Percentiles rank a stretch among this genome's conserved stretches.
Evolutionary conservation across 1,140 invertebrate species (phyloP).

Genomic region (Drosophila arizonae): DNA sequence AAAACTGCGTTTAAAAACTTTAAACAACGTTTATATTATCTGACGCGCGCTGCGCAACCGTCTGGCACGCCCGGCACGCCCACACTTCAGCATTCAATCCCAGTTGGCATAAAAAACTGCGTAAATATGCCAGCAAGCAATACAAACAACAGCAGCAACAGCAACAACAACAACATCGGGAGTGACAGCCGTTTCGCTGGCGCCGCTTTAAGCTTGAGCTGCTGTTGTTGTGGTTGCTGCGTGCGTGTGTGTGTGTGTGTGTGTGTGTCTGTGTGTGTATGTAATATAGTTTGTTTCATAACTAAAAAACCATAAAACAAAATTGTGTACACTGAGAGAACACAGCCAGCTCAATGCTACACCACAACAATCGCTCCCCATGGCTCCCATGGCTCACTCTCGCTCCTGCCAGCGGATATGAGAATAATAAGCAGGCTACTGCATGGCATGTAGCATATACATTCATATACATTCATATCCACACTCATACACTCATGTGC

Average conservation of each 20-base stretch:
- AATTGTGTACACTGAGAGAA: conserved; percentile 64
- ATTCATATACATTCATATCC: conserved; percentile 1
- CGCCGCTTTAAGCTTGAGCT: conserved; percentile 58
- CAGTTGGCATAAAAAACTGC: conserved; percentile 65
- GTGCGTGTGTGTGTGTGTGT: not conserved
- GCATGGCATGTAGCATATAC: conserved; percentile 6
- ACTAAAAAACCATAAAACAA: conserved; percentile 80
- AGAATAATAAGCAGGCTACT: conserved; percentile 66
- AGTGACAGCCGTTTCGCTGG: conserved; percentile 35
- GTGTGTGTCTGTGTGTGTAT: conserved; percentile 16
- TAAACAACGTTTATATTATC: conserved; percentile 79
- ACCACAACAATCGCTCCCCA: not conserved
- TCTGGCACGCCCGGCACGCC: conserved; percentile 6
- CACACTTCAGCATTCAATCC: conserved; percentile 40
- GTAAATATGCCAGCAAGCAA: conserved; percentile 65
- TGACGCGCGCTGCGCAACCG: conserved; percentile 25
- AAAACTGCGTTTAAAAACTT: conserved; percentile 64
- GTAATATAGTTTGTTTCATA: conserved; percentile 78
- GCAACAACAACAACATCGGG: conserved; percentile 33
- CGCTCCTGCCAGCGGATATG: conserved; percentile 14
- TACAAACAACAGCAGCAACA: conserved; percentile 40
- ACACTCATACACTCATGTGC: too few relatives aligned
- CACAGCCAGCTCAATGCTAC: conserved; percentile 29
- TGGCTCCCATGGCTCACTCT: not conserved
- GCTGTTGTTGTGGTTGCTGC: conserved; percentile 35